Percentiles rank a stretch among this genome's conserved stretches.
These are phyloP conservation scores for Pachyseris speciosa DNA, from an alignment of 64 coral and sea anemone genomes.

Conservation along the genomic window DNA sequence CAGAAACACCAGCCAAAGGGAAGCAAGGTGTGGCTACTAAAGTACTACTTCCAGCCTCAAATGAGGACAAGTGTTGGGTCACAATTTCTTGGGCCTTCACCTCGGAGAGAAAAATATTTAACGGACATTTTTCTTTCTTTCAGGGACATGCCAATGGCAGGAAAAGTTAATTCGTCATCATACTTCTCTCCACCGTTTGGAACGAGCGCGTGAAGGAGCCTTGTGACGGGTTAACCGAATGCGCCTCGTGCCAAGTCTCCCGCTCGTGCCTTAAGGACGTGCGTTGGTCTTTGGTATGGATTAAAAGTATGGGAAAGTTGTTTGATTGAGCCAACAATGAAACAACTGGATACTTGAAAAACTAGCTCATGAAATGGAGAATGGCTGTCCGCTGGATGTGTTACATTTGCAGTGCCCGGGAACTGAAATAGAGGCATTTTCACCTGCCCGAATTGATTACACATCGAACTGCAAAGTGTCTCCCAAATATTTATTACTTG, in stretches of 20 bases:
- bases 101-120: too few species aligned
- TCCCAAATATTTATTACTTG: too few species aligned
- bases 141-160: slow-evolving; percentile 1
- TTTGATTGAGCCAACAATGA: not conserved
- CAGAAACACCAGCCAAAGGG: not conserved
- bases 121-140: not conserved
- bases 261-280: not conserved
- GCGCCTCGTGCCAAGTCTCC: not conserved
- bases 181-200: not conserved
- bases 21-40: not conserved
- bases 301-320: not conserved
- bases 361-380: too few species aligned
- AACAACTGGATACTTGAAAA: too few species aligned
- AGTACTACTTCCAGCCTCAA: not conserved
- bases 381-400: too few species aligned
- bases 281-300: not conserved
- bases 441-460: too few species aligned
- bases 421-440: too few species aligned
- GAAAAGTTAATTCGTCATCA: not conserved
- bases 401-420: too few species aligned
- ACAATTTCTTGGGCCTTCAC: too few species aligned
- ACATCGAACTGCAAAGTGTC: too few species aligned
- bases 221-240: not conserved
- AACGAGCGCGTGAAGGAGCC: not conserved
- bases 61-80: too few species aligned